A percentile compares a stretch with the other conserved stretches of the same genome.
Evolutionary conservation across 2,797 vertebrate genomes (phyloP).

Genomic region (Tragopan temminckii): DNA sequence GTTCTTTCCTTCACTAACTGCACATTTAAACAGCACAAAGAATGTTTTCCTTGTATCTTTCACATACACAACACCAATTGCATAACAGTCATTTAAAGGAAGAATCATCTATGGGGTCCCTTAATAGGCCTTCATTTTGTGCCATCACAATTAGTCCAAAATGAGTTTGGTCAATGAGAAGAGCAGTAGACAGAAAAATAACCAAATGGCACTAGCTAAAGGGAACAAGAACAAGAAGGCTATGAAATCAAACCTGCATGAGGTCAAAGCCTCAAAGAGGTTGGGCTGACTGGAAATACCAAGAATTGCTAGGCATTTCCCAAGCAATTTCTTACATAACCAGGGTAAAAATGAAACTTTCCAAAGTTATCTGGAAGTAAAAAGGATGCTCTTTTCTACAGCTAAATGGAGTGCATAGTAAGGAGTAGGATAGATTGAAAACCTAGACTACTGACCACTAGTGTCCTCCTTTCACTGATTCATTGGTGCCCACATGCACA

Average conservation of each 20-base stretch:
- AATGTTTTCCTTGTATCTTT: not conserved
- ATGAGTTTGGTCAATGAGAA: not conserved
- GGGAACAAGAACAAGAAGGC: not conserved
- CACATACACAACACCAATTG: not conserved
- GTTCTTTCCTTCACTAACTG: not conserved
- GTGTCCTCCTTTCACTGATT: not conserved
- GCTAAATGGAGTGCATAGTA: not conserved
- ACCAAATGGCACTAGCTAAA: not conserved
- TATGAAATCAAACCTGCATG: not conserved
- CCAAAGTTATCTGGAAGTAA: not conserved
- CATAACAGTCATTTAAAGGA: not conserved
- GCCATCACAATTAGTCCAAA: not conserved
- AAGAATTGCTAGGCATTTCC: not conserved
- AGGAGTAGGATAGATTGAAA: not conserved
- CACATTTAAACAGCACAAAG: not conserved
- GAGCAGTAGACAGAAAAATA: not conserved
- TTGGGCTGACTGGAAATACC: not conserved
- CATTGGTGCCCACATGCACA: not conserved
- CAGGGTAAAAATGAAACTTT: not conserved
- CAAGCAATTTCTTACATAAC: not conserved
- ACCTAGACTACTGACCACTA: not conserved
- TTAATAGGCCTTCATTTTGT: not conserved
- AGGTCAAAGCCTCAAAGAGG: not conserved
- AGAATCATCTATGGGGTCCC: not conserved
- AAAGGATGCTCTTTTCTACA: not conserved